These are phyloP conservation scores for Myiopsitta monachus DNA, from an alignment of 2,113 vertebrate species.

Conservation along the genomic window DNA sequence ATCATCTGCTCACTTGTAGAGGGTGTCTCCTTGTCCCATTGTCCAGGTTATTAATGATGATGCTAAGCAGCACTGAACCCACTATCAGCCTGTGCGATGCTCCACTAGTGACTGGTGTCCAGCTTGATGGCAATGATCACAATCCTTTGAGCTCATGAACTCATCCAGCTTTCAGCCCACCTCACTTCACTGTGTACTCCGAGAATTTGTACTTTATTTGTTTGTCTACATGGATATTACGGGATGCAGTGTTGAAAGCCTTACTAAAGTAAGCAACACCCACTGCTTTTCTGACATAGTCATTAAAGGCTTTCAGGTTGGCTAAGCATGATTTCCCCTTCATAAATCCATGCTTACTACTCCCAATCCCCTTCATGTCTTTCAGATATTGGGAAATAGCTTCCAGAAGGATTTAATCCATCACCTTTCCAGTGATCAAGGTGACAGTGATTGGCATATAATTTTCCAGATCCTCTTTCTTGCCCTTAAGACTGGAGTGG, in stretches of 20 bases:
- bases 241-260: background rate
- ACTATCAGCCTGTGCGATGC: background rate
- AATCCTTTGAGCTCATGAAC: background rate
- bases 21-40: accelerated
- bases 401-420: background rate
- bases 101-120: background rate
- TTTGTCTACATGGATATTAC: background rate
- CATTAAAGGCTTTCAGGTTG: background rate
- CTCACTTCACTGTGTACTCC: background rate
- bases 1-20: background rate
- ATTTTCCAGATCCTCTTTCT: background rate
- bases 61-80: background rate
- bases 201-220: background rate
- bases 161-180: background rate
- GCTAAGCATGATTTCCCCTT: background rate
- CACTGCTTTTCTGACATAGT: accelerated
- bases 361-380: background rate
- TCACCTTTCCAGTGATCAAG: background rate
- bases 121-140: background rate
- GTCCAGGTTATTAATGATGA: background rate
- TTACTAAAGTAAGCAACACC: background rate
- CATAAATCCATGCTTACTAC: background rate
- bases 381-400: background rate
- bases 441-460: background rate
- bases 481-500: background rate